A percentile compares a stretch with the other conserved stretches of the same genome.
phyloP scores from a whole-genome alignment of 2,888 invertebrate genomes.

The Steinernema carpocapsae region DNA sequence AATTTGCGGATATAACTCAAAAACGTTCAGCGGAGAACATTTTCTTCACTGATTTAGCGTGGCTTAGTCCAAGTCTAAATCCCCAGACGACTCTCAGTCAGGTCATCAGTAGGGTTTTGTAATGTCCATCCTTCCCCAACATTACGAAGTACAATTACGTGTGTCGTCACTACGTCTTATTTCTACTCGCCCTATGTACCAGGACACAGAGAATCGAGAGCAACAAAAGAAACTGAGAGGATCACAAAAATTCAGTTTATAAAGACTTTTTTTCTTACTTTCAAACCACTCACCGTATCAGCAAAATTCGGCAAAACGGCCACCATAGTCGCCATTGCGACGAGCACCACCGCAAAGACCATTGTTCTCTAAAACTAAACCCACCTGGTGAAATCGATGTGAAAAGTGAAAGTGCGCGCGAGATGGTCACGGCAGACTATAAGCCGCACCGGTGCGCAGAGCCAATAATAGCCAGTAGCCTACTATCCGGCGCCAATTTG shows the following conservation, averaged over 20 bases:
- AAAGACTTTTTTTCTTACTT: background rate
- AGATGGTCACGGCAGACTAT: no score
- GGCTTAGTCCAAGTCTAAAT: no score
- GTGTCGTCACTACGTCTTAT: background rate
- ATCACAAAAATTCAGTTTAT: background rate
- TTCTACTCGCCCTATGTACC: no score
- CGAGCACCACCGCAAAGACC: background rate
- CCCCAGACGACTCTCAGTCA: no score
- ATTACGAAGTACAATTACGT: background rate
- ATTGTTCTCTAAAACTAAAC: background rate
- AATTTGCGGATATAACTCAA: no score
- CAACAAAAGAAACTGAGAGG: background rate
- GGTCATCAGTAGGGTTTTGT: background rate
- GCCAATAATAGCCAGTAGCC: no score
- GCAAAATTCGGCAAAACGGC: background rate
- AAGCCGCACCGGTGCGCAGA: background rate
- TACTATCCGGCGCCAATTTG: background rate
- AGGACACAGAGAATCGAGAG: no score
- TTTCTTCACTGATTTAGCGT: no score
- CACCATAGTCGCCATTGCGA: background rate
- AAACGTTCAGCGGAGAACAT: no score
- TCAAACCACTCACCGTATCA: background rate
- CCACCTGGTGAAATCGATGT: background rate
- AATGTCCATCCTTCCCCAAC: background rate
- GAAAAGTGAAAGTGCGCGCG: constrained; percentile 16